Evolutionary conservation across 2,888 invertebrate species (phyloP).

Genomic region (Phlogophora meticulosa): DNA sequence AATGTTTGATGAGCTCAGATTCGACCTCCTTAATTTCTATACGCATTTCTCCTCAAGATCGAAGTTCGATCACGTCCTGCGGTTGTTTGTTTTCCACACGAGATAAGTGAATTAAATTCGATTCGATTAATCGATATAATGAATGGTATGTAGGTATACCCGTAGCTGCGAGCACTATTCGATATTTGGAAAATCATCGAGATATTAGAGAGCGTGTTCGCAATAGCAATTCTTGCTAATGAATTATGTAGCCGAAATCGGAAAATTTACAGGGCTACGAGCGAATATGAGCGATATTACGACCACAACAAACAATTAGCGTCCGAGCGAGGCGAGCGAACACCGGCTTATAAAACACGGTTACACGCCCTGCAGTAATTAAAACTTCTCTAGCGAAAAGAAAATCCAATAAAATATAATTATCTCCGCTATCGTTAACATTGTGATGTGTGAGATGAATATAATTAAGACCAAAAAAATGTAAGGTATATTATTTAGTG

Average conservation of each 20-base stretch:
- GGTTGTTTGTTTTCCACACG: constrained; percentile 70
- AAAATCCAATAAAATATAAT: constrained; percentile 86
- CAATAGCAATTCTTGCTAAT: constrained; percentile 69
- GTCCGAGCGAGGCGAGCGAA: constrained; percentile 70
- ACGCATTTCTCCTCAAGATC: constrained; percentile 75
- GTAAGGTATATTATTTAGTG: constrained; percentile 83
- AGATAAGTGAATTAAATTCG: constrained; percentile 78
- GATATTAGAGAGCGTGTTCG: constrained; percentile 57
- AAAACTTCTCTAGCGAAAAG: constrained; percentile 85
- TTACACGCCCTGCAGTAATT: constrained; percentile 80
- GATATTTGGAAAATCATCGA: constrained; percentile 59
- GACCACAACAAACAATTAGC: constrained; percentile 83
- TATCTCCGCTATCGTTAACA: constrained; percentile 78
- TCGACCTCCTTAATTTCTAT: constrained; percentile 84
- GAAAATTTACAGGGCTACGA: constrained; percentile 74
- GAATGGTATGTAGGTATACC: constrained; percentile 54
- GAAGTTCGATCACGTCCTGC: constrained; percentile 80
- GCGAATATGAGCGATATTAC: constrained; percentile 79
- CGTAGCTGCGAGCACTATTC: constrained; percentile 46
- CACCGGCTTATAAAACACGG: constrained; percentile 76
- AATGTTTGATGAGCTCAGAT: constrained; percentile 89
- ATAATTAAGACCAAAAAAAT: constrained; percentile 80
- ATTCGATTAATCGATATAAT: constrained; percentile 67
- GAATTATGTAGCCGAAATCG: constrained; percentile 77
- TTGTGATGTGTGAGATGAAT: constrained; percentile 79